These are phyloP conservation scores for Leptosomus discolor DNA, from an alignment of 2,113 vertebrate genomes.

Conservation along the genomic window DNA sequence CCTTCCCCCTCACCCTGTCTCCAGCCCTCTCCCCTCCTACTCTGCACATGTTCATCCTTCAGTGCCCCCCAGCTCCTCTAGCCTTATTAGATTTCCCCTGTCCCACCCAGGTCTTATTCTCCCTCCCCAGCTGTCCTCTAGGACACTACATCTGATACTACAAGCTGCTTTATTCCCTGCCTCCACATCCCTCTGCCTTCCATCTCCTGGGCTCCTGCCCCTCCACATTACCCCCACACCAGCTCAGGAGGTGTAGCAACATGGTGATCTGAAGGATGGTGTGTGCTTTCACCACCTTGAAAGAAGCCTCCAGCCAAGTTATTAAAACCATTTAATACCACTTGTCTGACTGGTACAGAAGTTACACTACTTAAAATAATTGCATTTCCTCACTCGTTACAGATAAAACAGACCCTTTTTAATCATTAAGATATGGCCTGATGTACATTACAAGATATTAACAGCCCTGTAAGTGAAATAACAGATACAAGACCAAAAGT, in stretches of 20 bases:
- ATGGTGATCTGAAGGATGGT: not conserved
- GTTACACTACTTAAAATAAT: not conserved
- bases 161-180: not conserved
- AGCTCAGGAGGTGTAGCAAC: accelerated
- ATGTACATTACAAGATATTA: not conserved
- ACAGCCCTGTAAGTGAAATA: not conserved
- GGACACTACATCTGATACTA: not conserved
- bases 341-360: not conserved
- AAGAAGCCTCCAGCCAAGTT: not conserved
- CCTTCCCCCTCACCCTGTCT: not conserved
- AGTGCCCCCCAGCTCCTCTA: not conserved
- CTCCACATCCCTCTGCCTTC: not conserved
- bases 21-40: not conserved
- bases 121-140: not conserved
- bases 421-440: not conserved
- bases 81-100: not conserved
- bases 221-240: not conserved
- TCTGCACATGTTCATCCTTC: not conserved
- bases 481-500: not conserved
- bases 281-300: not conserved
- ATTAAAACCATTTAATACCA: not conserved
- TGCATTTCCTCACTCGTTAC: not conserved
- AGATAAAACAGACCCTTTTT: not conserved
- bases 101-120: not conserved
- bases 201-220: not conserved